Evolutionary conservation across 2,113 vertebrate genomes (phyloP).

Genomic region (Sprattus sprattus): DNA sequence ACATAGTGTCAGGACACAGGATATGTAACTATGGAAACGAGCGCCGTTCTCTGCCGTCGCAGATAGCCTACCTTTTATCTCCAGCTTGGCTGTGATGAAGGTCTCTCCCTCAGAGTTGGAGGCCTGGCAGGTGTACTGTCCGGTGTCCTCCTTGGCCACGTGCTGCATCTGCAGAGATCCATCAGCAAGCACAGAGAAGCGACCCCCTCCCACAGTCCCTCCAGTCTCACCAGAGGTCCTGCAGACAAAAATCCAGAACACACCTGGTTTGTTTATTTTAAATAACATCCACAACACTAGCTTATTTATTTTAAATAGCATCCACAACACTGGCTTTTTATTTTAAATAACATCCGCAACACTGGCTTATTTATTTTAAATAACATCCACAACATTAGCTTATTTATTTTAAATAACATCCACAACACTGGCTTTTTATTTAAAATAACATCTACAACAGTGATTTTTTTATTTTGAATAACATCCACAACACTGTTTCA

Average conservation of each 20-base stretch:
- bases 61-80: slow-evolving; percentile 81
- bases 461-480: background rate
- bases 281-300: slow-evolving; percentile 34
- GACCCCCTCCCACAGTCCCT: slow-evolving; percentile 58
- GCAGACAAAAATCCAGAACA: background rate
- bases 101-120: slow-evolving; percentile 76
- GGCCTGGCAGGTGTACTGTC: slow-evolving; percentile 81
- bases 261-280: too few species aligned
- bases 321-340: too few species aligned
- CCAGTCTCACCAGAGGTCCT: slow-evolving; percentile 78
- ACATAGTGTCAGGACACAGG: too few species aligned
- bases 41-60: background rate
- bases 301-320: too few species aligned
- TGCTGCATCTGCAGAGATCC: slow-evolving; percentile 79
- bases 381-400: slow-evolving; percentile 32
- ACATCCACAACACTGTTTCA: too few species aligned
- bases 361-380: too few species aligned
- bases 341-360: too few species aligned
- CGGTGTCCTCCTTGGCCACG: slow-evolving; percentile 74
- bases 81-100: slow-evolving; percentile 77
- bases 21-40: background rate
- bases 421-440: too few species aligned
- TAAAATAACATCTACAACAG: too few species aligned
- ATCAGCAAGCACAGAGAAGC: slow-evolving; percentile 57
- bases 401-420: too few species aligned